Evolutionary conservation across 2,797 vertebrate genomes (phyloP).

Genomic region (Aulostomus chinensis): DNA sequence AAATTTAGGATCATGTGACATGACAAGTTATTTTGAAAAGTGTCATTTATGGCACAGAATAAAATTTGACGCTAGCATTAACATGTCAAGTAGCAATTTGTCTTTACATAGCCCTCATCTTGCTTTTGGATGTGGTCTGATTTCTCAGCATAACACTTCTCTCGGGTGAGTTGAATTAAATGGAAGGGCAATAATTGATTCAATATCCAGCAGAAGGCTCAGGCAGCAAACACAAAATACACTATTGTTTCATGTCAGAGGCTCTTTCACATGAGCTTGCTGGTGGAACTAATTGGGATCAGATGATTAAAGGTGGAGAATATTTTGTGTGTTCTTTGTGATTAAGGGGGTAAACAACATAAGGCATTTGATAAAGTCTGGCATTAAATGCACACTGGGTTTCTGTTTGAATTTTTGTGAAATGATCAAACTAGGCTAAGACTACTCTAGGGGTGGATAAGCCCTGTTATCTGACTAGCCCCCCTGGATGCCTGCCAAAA

Average conservation of each 20-base stretch:
- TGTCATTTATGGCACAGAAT: constrained; percentile 1
- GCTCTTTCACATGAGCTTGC: constrained; percentile 16
- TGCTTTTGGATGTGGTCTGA: constrained; percentile 32
- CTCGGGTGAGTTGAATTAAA: constrained; percentile 32
- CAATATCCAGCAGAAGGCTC: constrained; percentile 22
- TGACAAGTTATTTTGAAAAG: not conserved
- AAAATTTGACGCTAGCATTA: constrained; percentile 6
- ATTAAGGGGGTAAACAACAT: constrained; percentile 10
- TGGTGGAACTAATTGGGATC: too few relatives aligned
- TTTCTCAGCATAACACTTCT: constrained; percentile 19
- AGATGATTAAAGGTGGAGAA: too few relatives aligned
- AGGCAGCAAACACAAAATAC: constrained; percentile 25
- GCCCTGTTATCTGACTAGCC: too few relatives aligned
- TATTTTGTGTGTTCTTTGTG: constrained; percentile 4
- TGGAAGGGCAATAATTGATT: constrained; percentile 51
- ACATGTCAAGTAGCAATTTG: constrained; percentile 23
- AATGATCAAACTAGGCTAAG: too few relatives aligned
- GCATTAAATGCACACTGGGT: not conserved
- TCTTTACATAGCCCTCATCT: constrained; percentile 15
- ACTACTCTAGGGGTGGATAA: too few relatives aligned
- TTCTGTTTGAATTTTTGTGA: too few relatives aligned
- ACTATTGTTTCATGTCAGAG: constrained; percentile 11
- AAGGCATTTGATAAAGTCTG: not conserved
- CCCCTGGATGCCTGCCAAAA: too few relatives aligned
- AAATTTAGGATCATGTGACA: not conserved